A percentile compares a stretch with the other conserved stretches of the same genome.
Conservation (phyloP, 2,797 vertebrate genomes). For the Xenops minutus region DNA sequence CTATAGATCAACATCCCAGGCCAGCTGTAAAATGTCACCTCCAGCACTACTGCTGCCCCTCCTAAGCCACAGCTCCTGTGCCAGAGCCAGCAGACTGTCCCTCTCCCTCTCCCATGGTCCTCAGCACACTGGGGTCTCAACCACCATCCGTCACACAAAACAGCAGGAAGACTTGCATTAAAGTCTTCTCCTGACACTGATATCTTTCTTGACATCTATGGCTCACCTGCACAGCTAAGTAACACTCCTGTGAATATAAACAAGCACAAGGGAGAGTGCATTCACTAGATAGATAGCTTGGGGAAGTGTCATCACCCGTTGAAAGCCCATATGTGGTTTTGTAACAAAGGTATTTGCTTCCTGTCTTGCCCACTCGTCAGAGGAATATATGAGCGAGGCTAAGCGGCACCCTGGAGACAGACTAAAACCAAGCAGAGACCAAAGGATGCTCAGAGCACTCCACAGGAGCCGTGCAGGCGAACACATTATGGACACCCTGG, state of each 20-base stretch:
- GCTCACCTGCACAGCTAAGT: slow-evolving; percentile 23
- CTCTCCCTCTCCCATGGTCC: neutral
- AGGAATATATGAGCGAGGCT: neutral
- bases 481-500: neutral
- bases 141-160: fast-evolving
- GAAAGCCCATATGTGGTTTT: slow-evolving; percentile 45
- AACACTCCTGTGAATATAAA: slow-evolving; percentile 27
- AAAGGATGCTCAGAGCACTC: neutral
- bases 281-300: slow-evolving; percentile 21
- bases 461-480: neutral
- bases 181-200: neutral
- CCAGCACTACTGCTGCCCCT: neutral
- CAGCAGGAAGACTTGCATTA: neutral
- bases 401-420: slow-evolving; percentile 32
- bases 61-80: fast-evolving
- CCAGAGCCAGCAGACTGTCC: neutral
- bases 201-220: neutral
- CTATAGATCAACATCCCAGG: neutral
- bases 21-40: neutral
- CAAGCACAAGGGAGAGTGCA: neutral
- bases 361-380: neutral
- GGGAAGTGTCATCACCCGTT: neutral
- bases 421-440: neutral
- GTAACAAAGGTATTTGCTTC: slow-evolving; percentile 34
- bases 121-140: fast-evolving